Conservation (phyloP, 2,797 vertebrate genomes). For the Argyrosomus regius region DNA sequence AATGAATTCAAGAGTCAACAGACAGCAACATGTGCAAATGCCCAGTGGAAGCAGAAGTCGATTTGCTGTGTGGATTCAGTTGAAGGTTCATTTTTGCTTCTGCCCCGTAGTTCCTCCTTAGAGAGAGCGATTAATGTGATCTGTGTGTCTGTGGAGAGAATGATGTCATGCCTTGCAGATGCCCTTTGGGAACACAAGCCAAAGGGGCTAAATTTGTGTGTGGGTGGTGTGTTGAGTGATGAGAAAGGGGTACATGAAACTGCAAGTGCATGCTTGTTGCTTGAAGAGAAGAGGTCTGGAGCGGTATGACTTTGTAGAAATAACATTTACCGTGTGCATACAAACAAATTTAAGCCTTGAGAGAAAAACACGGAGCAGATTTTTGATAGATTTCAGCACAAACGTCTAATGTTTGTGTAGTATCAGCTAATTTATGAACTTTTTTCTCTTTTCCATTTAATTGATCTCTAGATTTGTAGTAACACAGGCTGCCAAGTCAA, state of each 20-base stretch:
- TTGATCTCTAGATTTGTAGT: neutral
- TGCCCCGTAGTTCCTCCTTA: slow-evolving; percentile 44
- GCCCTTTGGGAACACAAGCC: slow-evolving; percentile 26
- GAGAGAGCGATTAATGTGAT: slow-evolving; percentile 49
- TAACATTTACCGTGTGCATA: neutral
- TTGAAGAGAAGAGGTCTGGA: neutral
- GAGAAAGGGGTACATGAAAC: slow-evolving; percentile 14
- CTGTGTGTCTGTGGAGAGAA: slow-evolving; percentile 60
- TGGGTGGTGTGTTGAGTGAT: slow-evolving; percentile 6
- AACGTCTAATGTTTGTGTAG: neutral
- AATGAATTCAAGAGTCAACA: slow-evolving; percentile 34
- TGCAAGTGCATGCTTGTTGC: slow-evolving; percentile 13
- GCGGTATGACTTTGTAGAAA: neutral
- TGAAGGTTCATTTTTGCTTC: slow-evolving; percentile 36
- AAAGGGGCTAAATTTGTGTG: slow-evolving; percentile 2
- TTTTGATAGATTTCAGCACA: neutral
- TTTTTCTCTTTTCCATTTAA: neutral
- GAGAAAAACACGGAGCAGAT: neutral
- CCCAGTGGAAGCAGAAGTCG: slow-evolving; percentile 16
- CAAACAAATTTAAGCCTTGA: neutral
- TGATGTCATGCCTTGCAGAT: slow-evolving; percentile 67
- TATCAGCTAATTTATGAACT: neutral
- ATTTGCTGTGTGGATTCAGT: slow-evolving; percentile 29
- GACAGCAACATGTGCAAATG: slow-evolving; percentile 50
- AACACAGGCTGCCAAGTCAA: slow-evolving; percentile 4